Evolutionary conservation across 2,797 vertebrate species (phyloP).

Genomic region (Lerista edwardsae): DNA sequence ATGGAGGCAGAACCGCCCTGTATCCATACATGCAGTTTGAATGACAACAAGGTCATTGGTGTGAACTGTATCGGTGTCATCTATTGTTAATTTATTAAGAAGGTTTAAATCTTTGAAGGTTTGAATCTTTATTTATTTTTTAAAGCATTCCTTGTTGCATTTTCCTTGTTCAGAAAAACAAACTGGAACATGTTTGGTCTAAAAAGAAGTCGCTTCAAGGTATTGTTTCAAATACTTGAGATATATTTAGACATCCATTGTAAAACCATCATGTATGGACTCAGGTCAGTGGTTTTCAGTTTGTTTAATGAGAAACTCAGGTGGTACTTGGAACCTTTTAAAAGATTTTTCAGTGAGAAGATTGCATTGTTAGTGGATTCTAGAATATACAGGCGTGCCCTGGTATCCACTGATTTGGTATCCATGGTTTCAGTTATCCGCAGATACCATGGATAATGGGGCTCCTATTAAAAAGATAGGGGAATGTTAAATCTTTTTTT

Average conservation of each 20-base stretch:
- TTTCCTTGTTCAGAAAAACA: background rate
- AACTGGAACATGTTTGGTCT: background rate
- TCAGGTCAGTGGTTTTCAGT: background rate
- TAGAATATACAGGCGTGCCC: too few relatives aligned
- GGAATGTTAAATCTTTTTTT: too few relatives aligned
- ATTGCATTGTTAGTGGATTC: too few relatives aligned
- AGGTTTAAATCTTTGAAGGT: background rate
- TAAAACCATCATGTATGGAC: background rate
- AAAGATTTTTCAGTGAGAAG: background rate
- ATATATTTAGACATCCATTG: background rate
- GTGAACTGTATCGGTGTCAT: constrained; percentile 2
- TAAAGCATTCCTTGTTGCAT: background rate
- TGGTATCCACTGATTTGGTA: too few relatives aligned
- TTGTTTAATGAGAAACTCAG: background rate
- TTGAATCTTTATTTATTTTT: background rate
- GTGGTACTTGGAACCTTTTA: background rate
- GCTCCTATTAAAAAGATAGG: too few relatives aligned
- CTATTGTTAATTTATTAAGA: constrained; percentile 14
- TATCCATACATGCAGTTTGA: constrained; percentile 18
- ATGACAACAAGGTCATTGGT: constrained; percentile 24
- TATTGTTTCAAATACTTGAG: background rate
- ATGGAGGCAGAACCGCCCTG: constrained; percentile 5
- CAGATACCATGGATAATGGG: too few relatives aligned
- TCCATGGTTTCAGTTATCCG: too few relatives aligned
- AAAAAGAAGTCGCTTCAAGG: background rate